Percentiles rank a stretch among this genome's conserved stretches.
These are phyloP conservation scores for Semaprochilodus insignis DNA, from an alignment of 2,797 vertebrate genomes.

Conservation along the genomic window DNA sequence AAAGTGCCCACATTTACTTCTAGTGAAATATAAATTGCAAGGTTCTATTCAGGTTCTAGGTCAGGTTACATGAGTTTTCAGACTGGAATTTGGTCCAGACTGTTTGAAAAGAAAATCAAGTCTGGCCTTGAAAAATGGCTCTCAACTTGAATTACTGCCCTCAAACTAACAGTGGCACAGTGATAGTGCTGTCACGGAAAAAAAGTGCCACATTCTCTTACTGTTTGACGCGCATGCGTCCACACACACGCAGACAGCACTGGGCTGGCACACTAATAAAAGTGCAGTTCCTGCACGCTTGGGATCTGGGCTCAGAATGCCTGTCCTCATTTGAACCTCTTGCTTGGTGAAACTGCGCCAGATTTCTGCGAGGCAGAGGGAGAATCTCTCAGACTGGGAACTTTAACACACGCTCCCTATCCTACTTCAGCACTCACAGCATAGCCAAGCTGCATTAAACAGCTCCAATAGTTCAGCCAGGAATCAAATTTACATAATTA, in stretches of 20 bases:
- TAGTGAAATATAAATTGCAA: too few species aligned
- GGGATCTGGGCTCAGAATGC: constrained; percentile 71
- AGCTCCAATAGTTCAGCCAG: not conserved
- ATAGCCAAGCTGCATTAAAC: not conserved
- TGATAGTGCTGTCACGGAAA: constrained; percentile 13
- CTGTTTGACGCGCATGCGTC: constrained; percentile 41
- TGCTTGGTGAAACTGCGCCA: constrained; percentile 70
- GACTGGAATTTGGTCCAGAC: not conserved
- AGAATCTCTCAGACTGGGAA: constrained; percentile 55
- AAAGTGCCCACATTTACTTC: too few species aligned
- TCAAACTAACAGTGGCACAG: constrained; percentile 34
- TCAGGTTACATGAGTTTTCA: not conserved
- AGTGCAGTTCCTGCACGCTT: constrained; percentile 75
- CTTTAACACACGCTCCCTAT: not conserved
- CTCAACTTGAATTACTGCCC: constrained; percentile 20
- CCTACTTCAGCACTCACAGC: not conserved
- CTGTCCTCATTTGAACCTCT: constrained; percentile 80
- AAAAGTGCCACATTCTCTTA: constrained; percentile 29
- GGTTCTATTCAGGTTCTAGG: too few species aligned
- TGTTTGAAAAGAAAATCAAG: constrained; percentile 17
- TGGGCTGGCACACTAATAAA: constrained; percentile 75
- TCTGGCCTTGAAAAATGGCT: constrained; percentile 13
- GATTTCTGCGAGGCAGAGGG: constrained; percentile 67
- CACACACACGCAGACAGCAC: constrained; percentile 59
- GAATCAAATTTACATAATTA: not conserved